Base-by-base conservation (phyloP, 1,140 invertebrate species). In the Drosophila seguyi region DNA sequence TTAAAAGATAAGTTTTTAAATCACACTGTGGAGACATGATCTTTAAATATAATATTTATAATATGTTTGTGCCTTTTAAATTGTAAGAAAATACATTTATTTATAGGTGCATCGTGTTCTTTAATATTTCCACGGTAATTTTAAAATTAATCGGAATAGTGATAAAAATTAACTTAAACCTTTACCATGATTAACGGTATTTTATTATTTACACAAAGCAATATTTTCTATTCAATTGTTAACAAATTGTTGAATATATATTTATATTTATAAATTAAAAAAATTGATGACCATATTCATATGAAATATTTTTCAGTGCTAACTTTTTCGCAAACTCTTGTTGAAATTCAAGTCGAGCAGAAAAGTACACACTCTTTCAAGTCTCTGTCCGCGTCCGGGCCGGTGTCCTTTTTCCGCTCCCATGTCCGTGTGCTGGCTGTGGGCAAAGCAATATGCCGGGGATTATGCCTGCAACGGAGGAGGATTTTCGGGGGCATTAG, bases 401-500 rank as follows among this genome's bases (percentile, higher is more conserved):
- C 57, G 45, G 65, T 75, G 59, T 75, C 71, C 67, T 47, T 61
- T 60, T 71, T n/a, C 55, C 27, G 27, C 25, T 66, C 27, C 57
- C 60, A 62, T 59, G 72, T 71, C 66, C 56, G 38, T 50, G 57
- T 60, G 34, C 75, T 56, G 62, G 62, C 62, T 74, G 44, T 36
- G 81, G 84, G 72, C 84, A 88, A 90, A 81, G 84, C 85, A 88
- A 88, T 88, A 88, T 88, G 84, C 84, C 67, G 71, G 66, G 81
- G 85, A 90, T 90, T 90, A 90, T 85, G 86, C 74, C 69, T 74
- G 56, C 44, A 50, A 29, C 18, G 62, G 25, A 58, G 77, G 72
- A 80, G 83, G 85, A 90, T 90, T 90, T 88, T 90, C 84, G 84
- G 85, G 85, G 85, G 85, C 85, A 85, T 90, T 90, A 88, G 85